phyloP scores from a whole-genome alignment of 30 jellyfish, hydroid and myxozoan genomes.

The Aurelia sp. region DNA sequence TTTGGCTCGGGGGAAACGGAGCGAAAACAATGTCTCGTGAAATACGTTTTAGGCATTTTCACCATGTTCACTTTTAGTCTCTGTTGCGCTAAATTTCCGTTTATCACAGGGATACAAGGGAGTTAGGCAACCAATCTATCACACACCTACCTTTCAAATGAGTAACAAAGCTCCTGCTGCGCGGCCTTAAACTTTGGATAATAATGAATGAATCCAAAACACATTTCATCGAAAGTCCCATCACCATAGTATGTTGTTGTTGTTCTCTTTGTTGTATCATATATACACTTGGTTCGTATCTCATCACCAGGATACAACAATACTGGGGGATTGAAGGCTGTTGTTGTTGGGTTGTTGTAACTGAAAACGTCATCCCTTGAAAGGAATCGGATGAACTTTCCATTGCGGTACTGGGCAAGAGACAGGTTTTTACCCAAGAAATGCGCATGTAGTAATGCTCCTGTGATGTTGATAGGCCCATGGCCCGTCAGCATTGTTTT shows the following conservation, averaged over 20 bases:
- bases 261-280: constrained; percentile 36
- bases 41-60: no score
- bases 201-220: constrained; percentile 57
- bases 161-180: constrained; percentile 22
- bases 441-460: constrained; percentile 59
- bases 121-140: no score
- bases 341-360: constrained; percentile 49
- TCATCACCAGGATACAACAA: constrained; percentile 69
- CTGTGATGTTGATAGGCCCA: constrained; percentile 32
- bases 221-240: constrained; percentile 76
- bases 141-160: constrained; percentile 51
- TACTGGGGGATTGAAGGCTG: constrained; percentile 37
- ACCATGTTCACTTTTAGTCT: no score
- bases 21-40: no score
- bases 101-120: no score
- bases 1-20: no score
- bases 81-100: no score
- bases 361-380: constrained; percentile 65
- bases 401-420: constrained; percentile 57
- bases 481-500: constrained; percentile 14
- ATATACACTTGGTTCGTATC: constrained; percentile 61
- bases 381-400: constrained; percentile 40
- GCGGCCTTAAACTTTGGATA: constrained; percentile 33
- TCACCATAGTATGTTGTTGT: constrained; percentile 63
- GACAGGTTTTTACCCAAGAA: constrained; percentile 59